Conservation (phyloP, 2,797 vertebrate species). For the Aldrovandia affinis region DNA sequence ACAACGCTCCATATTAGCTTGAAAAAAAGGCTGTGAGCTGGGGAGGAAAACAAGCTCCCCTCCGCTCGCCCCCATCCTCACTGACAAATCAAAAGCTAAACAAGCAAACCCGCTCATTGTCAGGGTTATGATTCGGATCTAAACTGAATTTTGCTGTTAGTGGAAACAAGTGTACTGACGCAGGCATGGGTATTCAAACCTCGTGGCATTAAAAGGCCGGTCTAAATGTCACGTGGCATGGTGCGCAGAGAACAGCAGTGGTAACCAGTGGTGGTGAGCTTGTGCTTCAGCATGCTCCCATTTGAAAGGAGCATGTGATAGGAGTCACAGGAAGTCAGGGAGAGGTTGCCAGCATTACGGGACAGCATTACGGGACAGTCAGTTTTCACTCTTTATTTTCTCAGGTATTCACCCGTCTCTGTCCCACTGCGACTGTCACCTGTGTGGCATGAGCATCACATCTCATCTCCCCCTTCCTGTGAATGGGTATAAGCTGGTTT, state of each 20-base stretch:
- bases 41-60: not conserved
- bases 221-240: not conserved
- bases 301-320: not conserved
- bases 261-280: not conserved
- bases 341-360: not conserved
- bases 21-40: not conserved
- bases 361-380: not conserved
- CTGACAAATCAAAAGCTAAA: not conserved
- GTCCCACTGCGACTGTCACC: not conserved
- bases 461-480: conserved; percentile 2
- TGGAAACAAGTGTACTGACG: not conserved
- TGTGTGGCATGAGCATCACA: not conserved
- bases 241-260: not conserved
- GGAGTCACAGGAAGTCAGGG: not conserved
- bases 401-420: not conserved
- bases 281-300: not conserved
- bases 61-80: not conserved
- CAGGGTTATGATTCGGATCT: not conserved
- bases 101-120: not conserved
- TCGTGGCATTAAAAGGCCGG: not conserved
- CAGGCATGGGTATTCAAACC: not conserved
- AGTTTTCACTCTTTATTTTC: not conserved
- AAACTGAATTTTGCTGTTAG: no score
- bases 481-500: not conserved
- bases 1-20: not conserved